Conservation (phyloP, 2,113 vertebrate genomes). For the Gallinago undulata region DNA sequence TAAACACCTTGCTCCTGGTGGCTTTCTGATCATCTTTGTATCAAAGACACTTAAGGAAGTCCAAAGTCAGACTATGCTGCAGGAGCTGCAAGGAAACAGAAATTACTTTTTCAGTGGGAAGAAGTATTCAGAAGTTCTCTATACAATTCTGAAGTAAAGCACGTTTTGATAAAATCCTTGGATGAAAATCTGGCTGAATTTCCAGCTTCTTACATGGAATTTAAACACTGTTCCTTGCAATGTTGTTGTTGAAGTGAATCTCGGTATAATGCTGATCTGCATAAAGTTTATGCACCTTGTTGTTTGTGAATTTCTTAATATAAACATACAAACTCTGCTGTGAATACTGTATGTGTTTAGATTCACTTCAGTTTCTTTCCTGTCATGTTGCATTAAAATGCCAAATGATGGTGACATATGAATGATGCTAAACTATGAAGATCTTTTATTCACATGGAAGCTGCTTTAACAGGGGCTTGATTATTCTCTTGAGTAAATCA, state of each 20-base stretch:
- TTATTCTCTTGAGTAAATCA: conserved; percentile 8
- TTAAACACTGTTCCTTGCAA: neutral
- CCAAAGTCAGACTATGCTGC: neutral
- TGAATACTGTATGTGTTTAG: too few species aligned
- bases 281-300: neutral
- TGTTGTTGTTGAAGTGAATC: neutral
- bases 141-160: neutral
- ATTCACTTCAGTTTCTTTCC: neutral
- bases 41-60: neutral
- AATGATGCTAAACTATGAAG: neutral
- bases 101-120: neutral
- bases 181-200: neutral
- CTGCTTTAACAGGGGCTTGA: neutral
- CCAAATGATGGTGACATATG: neutral
- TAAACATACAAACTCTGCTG: too few species aligned
- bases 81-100: neutral
- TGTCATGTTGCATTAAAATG: neutral
- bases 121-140: neutral
- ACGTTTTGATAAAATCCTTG: neutral
- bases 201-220: neutral
- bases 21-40: neutral
- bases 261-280: neutral
- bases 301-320: neutral
- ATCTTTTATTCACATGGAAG: neutral
- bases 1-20: neutral